phyloP scores from a whole-genome alignment of 2,113 vertebrate genomes.

The Prochilodus magdalenae region DNA sequence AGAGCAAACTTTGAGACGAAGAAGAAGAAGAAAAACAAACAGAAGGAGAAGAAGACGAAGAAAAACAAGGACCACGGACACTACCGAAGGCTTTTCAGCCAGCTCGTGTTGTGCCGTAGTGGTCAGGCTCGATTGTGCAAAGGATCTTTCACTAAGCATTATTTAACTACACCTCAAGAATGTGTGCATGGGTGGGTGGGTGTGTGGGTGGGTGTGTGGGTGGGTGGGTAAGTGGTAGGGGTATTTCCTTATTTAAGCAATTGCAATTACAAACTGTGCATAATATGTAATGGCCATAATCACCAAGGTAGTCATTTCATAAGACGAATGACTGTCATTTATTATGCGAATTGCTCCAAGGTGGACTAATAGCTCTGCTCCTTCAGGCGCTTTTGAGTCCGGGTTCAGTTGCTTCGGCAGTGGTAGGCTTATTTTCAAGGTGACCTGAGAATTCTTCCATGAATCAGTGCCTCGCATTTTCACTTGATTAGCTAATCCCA shows the following conservation, averaged over 20 bases:
- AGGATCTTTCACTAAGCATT: conserved; percentile 12
- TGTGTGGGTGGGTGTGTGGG: conserved; percentile 2
- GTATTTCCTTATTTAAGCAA: conserved; percentile 27
- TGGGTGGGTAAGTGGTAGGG: background rate
- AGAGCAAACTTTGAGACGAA: conserved; percentile 67
- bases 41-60: conserved; percentile 47
- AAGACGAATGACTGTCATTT: conserved; percentile 36
- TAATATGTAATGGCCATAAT: conserved; percentile 30
- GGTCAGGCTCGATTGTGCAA: background rate
- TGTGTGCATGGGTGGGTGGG: background rate
- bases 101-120: background rate
- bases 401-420: conserved; percentile 35
- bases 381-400: conserved; percentile 40
- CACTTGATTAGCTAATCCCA: conserved; percentile 62
- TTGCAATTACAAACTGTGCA: conserved; percentile 10
- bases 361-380: conserved; percentile 54
- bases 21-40: no score
- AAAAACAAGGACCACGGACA: conserved; percentile 38
- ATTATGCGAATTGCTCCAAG: conserved; percentile 40
- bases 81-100: conserved; percentile 5
- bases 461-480: conserved; percentile 59
- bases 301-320: conserved; percentile 35
- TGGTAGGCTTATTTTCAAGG: conserved; percentile 46
- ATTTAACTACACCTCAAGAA: background rate
- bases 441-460: conserved; percentile 54